Evolutionary conservation across 2,888 invertebrate genomes (phyloP), one percentile per base, ranked within the genome.

Genomic region (Antheraea assamensis): DNA sequence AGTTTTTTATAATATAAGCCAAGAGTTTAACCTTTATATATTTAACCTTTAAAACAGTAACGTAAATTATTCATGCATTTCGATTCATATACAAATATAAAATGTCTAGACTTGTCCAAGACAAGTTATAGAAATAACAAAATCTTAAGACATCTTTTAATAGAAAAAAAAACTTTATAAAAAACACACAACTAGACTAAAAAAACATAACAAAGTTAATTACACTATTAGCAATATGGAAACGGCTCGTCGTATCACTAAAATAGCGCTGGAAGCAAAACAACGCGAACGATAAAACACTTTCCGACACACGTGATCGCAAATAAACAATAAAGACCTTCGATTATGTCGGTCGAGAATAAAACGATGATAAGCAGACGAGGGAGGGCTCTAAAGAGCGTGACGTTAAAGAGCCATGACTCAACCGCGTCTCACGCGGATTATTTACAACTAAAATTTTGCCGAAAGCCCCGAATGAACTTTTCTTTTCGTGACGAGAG

Each of bases 401-500:
- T 84, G 83, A 24, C 61, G 61, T 27, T 7, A 3, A 4, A 30
- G 30, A 8, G 3, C 3, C 24, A 87, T 86, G 86, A 86, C 47
- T 71, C 49, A 83, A 87, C 88, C 42, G 90, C 88, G 92, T 90
- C 87, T 89, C 88, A 85, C 81, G 86, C 88, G 88, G 90, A 92
- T 93, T 93, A 92, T 90, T 92, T 90, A 92, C 88, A 83, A 83
- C 84, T 86, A 84, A 88, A 90, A 42, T 42, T 90, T 88, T 90
- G 91, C 86, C 89, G 89, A 90, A 91, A 90, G 87, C 10, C 85
- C 88, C 86, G 90, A 92, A 90, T 91, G 92, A 93, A 93, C 91
- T 92, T 91, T 92, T 93, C 92, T 92, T 92, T 92, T 90, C 89
- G 90, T 92, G 92, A 91, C 88, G 87, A 89, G 88, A 83, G 87